Percentiles rank a stretch among this genome's conserved stretches.
phyloP scores from a whole-genome alignment of 2,797 vertebrate genomes.

The Macropus fuliginosus region DNA sequence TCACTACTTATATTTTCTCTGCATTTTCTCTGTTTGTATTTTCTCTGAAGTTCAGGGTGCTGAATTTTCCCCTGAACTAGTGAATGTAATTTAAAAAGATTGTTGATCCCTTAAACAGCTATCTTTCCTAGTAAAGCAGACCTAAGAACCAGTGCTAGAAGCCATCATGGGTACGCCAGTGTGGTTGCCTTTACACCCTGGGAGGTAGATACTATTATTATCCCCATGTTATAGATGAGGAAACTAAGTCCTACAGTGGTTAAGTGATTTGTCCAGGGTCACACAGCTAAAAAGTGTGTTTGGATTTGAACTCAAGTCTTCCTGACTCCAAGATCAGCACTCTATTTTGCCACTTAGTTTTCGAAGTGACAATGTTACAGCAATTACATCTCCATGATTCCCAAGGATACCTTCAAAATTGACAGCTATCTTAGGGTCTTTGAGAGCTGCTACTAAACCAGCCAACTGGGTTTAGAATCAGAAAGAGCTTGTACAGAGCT shows the following conservation, averaged over 20 bases:
- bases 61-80: too few species aligned
- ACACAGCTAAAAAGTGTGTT: not conserved
- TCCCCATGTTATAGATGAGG: not conserved
- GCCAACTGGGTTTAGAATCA: not conserved
- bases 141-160: too few species aligned
- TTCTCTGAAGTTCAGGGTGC: too few species aligned
- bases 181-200: not conserved
- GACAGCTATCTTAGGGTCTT: not conserved
- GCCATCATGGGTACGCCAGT: too few species aligned
- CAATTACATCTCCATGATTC: not conserved
- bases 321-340: not conserved
- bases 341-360: not conserved
- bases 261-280: not conserved
- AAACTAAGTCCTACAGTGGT: not conserved
- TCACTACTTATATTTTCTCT: too few species aligned
- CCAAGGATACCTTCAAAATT: not conserved
- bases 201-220: not conserved
- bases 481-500: not conserved
- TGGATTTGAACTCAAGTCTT: not conserved
- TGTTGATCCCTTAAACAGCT: too few species aligned
- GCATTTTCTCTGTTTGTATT: too few species aligned
- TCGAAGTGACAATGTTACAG: not conserved
- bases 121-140: too few species aligned
- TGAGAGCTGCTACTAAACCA: not conserved
- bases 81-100: too few species aligned